phyloP scores from a whole-genome alignment of 2,797 vertebrate genomes.

The Clarias fuscus region DNA sequence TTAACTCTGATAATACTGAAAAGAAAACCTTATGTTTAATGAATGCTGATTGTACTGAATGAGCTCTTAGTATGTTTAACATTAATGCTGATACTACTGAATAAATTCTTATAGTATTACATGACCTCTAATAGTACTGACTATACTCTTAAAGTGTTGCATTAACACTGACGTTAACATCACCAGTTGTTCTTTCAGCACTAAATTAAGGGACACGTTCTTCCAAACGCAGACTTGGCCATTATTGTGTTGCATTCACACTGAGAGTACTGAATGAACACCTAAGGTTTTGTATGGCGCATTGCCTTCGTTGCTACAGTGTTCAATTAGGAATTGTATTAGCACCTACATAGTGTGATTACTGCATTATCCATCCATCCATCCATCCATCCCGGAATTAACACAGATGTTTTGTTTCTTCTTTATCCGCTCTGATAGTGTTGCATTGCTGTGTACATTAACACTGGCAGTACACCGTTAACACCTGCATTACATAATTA shows the following conservation, averaged over 20 bases:
- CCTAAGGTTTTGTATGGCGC: too few species aligned
- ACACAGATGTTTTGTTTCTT: too few species aligned
- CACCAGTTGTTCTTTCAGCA: too few species aligned
- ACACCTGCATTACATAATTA: too few species aligned
- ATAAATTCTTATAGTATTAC: not conserved
- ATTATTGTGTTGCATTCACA: not conserved
- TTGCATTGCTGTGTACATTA: too few species aligned
- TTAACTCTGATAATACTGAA: not conserved
- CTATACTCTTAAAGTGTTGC: not conserved
- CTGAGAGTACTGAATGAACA: not conserved
- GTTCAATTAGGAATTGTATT: not conserved
- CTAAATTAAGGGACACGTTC: too few species aligned
- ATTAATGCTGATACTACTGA: not conserved
- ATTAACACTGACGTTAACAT: not conserved
- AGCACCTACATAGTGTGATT: not conserved
- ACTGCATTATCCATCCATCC: too few species aligned
- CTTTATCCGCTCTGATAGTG: too few species aligned
- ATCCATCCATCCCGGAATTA: too few species aligned
- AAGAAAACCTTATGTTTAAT: not conserved
- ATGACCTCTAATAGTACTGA: not conserved
- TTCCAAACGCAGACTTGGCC: not conserved
- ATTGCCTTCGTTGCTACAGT: not conserved
- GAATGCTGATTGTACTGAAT: too few species aligned
- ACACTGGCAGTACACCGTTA: too few species aligned
- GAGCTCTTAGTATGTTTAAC: not conserved